phyloP scores from a whole-genome alignment of 2,113 vertebrate species.

The Neotragus pygmaeus region DNA sequence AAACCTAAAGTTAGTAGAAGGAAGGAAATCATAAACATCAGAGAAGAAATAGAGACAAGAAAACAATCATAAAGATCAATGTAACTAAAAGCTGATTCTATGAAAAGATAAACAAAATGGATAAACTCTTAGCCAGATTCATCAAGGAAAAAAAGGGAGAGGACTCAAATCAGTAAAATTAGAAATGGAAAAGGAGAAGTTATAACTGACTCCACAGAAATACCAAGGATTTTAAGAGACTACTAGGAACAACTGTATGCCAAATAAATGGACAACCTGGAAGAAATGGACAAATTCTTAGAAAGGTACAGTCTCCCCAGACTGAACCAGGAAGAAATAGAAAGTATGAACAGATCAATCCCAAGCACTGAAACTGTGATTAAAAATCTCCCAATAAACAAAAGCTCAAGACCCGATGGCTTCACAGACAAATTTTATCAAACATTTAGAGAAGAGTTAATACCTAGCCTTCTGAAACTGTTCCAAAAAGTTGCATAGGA shows the following conservation, averaged over 20 bases:
- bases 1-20: neutral
- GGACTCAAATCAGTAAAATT: neutral
- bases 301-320: neutral
- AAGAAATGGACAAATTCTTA: neutral
- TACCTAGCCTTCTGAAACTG: neutral
- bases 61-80: neutral
- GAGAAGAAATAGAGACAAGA: neutral
- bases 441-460: neutral
- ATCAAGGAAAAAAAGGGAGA: neutral
- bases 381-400: neutral
- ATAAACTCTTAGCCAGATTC: neutral
- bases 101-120: neutral
- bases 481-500: neutral
- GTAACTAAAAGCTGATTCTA: neutral
- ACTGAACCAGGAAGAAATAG: neutral
- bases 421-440: neutral
- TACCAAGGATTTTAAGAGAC: neutral
- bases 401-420: neutral
- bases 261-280: neutral
- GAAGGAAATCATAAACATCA: neutral
- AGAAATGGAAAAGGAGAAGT: neutral
- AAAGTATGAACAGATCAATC: neutral
- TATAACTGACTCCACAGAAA: neutral
- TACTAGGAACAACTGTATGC: neutral
- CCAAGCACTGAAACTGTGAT: neutral